These are phyloP conservation scores for Lasioglossum zephyrum DNA, from an alignment of 2,888 invertebrate genomes.

Conservation along the genomic window DNA sequence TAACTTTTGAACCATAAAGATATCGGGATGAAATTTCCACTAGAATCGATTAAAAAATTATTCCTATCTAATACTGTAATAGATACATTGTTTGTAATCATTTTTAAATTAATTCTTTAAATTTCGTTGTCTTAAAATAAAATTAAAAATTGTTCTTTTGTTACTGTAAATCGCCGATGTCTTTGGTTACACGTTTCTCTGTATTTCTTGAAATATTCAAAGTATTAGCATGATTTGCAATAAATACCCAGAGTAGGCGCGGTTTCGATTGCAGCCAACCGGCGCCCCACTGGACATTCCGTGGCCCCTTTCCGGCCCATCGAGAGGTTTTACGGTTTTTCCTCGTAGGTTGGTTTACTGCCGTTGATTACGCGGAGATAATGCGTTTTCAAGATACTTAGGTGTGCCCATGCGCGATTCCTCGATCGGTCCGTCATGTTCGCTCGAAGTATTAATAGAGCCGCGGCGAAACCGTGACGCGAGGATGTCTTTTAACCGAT, in stretches of 20 bases:
- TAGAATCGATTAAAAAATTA: too few species aligned
- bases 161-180: too few species aligned
- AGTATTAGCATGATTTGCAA: too few species aligned
- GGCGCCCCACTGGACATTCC: not conserved
- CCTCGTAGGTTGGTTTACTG: not conserved
- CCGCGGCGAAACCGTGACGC: constrained; percentile 2
- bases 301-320: not conserved
- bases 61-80: too few species aligned
- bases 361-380: not conserved
- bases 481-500: not conserved
- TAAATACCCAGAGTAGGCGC: not conserved
- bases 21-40: too few species aligned
- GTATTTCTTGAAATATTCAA: too few species aligned
- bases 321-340: not conserved
- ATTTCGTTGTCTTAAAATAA: too few species aligned
- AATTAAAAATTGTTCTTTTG: too few species aligned
- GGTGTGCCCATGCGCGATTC: not conserved
- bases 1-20: too few species aligned
- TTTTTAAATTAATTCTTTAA: too few species aligned
- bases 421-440: constrained; percentile 1
- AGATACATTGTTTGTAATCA: too few species aligned
- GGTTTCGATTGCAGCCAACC: not conserved
- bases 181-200: too few species aligned
- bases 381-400: not conserved
- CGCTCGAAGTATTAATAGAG: not conserved